Percentiles rank a stretch among this genome's conserved stretches.
These are phyloP conservation scores for Drosophila stalkeri DNA, from an alignment of 2,888 invertebrate genomes.

Conservation along the genomic window DNA sequence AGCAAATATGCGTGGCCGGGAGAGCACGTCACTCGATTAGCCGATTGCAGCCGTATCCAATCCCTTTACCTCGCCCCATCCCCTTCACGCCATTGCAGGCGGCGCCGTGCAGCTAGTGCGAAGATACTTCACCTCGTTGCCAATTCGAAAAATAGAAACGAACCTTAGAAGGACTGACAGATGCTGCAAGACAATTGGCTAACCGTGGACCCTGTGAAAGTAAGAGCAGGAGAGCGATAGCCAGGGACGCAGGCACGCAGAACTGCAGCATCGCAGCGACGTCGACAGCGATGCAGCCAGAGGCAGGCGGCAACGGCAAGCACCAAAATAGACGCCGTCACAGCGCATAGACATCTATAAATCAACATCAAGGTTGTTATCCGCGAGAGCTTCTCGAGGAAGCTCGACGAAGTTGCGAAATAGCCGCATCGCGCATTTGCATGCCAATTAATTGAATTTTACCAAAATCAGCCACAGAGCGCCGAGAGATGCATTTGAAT, in stretches of 20 bases:
- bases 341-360: slow-evolving; percentile 71
- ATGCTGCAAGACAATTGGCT: slow-evolving; percentile 71
- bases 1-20: slow-evolving; percentile 60
- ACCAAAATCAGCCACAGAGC: slow-evolving; percentile 59
- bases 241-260: slow-evolving; percentile 58
- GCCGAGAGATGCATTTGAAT: slow-evolving; percentile 36
- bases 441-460: slow-evolving; percentile 63
- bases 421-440: slow-evolving; percentile 57
- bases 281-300: slow-evolving; percentile 24
- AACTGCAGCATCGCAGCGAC: slow-evolving; percentile 24
- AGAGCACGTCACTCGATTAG: slow-evolving; percentile 46
- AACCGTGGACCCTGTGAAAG: slow-evolving; percentile 34
- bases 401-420: slow-evolving; percentile 74
- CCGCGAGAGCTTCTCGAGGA: slow-evolving; percentile 70
- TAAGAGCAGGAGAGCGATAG: slow-evolving; percentile 24
- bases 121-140: slow-evolving; percentile 52
- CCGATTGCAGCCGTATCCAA: slow-evolving; percentile 19
- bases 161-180: slow-evolving; percentile 85
- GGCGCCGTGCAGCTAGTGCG: slow-evolving; percentile 20
- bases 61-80: neutral
- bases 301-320: slow-evolving; percentile 30
- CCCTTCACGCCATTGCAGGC: neutral
- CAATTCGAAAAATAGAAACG: slow-evolving; percentile 84
- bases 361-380: slow-evolving; percentile 84
- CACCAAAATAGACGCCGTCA: slow-evolving; percentile 67